phyloP scores from a whole-genome alignment of 2,113 vertebrate species.

The Mormyrus iriodes region DNA sequence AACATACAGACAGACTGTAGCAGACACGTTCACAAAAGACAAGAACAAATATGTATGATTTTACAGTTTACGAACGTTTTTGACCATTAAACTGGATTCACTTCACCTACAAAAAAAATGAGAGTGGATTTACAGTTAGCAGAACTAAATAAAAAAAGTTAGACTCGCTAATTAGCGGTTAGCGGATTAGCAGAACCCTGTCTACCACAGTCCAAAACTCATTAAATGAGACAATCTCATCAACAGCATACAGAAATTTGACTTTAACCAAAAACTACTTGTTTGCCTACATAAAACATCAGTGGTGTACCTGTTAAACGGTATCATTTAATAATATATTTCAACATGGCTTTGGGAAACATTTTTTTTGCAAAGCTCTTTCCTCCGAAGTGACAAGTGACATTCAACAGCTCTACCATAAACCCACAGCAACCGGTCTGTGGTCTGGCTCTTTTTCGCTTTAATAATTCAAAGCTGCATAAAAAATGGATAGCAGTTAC shows the following conservation, averaged over 20 bases:
- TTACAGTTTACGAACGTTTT: not conserved
- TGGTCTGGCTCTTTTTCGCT: not conserved
- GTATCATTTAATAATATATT: not conserved
- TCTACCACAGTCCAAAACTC: not conserved
- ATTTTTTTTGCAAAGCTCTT: not conserved
- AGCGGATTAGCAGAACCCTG: not conserved
- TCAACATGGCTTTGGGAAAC: not conserved
- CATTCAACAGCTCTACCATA: conserved; percentile 10
- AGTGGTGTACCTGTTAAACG: not conserved
- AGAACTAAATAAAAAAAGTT: not conserved
- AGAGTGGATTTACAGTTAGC: not conserved
- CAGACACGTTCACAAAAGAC: not conserved
- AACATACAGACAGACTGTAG: not conserved
- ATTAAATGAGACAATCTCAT: not conserved
- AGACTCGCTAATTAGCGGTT: not conserved
- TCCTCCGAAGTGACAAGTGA: conserved; percentile 1
- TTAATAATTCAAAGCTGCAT: conserved; percentile 24
- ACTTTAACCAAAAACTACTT: not conserved
- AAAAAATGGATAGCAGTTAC: conserved; percentile 21
- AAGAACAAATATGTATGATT: not conserved
- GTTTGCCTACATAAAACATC: not conserved
- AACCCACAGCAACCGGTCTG: not conserved
- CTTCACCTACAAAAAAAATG: not conserved
- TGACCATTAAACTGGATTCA: not conserved
- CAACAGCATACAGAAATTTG: not conserved